A percentile compares a stretch with the other conserved stretches of the same genome.
Evolutionary conservation across 2,888 invertebrate species (phyloP).

Genomic region (Melangyna quadrimaculata): DNA sequence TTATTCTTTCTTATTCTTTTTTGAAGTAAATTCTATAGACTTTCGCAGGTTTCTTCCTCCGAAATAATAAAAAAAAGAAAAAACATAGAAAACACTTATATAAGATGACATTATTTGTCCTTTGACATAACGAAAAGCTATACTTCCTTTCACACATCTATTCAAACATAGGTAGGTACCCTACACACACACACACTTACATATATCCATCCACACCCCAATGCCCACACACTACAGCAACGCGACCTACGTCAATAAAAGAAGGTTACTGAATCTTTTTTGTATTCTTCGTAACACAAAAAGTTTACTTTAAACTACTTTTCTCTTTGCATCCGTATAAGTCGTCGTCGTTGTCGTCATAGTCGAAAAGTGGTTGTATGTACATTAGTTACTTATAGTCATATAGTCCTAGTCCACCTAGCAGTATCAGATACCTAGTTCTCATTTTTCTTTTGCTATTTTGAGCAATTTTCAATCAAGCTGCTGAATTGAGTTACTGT

Average conservation of each 20-base stretch:
- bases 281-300: background rate
- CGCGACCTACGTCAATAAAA: conserved; percentile 39
- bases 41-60: conserved; percentile 31
- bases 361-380: background rate
- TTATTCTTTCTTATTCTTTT: background rate
- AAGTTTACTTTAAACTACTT: conserved; percentile 28
- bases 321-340: conserved; percentile 5
- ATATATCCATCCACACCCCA: background rate
- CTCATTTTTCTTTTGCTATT: background rate
- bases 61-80: background rate
- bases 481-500: conserved; percentile 63
- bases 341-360: background rate
- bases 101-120: conserved; percentile 56
- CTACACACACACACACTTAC: background rate
- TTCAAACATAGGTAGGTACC: no score
- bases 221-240: background rate
- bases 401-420: background rate
- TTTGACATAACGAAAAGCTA: conserved; percentile 39
- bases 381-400: background rate
- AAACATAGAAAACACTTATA: conserved; percentile 28
- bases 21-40: conserved; percentile 34
- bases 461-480: conserved; percentile 61
- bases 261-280: conserved; percentile 4
- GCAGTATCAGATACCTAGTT: no score
- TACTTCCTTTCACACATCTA: conserved; percentile 2